phyloP scores from a whole-genome alignment of 2,888 invertebrate genomes.

The Lasioglossum oenotherae region DNA sequence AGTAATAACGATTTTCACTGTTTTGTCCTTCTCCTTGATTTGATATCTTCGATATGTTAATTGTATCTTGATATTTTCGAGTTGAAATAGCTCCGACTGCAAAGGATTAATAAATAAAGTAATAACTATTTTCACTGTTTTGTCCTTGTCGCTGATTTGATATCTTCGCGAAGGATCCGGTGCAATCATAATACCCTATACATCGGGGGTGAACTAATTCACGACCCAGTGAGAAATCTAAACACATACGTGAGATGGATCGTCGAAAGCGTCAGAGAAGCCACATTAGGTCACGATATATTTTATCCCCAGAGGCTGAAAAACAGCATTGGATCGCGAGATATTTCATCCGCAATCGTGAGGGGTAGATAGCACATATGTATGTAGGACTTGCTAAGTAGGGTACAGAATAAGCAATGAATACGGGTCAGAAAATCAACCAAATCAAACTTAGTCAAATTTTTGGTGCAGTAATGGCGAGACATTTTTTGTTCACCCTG shows the following conservation, averaged over 20 bases:
- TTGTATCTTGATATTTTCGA: too few species aligned
- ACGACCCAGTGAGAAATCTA: background rate
- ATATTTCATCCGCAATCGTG: constrained; percentile 7
- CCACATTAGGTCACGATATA: constrained; percentile 7
- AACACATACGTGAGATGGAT: constrained; percentile 10
- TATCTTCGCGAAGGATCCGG: background rate
- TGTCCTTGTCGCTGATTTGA: background rate
- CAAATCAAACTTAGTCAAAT: background rate
- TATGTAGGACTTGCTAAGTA: background rate
- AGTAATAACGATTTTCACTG: too few species aligned
- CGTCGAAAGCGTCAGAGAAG: constrained; percentile 6
- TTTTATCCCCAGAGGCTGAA: background rate
- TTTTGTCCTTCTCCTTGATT: too few species aligned
- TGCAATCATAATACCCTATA: background rate
- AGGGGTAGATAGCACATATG: constrained; percentile 3
- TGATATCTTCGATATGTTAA: too few species aligned
- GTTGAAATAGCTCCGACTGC: too few species aligned
- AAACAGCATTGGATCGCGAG: constrained; percentile 10
- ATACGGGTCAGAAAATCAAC: constrained; percentile 4
- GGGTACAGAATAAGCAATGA: constrained; percentile 7
- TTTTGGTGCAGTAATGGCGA: background rate
- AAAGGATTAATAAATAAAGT: background rate
- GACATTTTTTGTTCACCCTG: background rate
- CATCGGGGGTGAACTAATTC: background rate
- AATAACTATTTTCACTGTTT: background rate